A percentile compares a stretch with the other conserved stretches of the same genome.
Conservation (phyloP, 2,113 vertebrate genomes). For the Gasterosteus nipponicus region DNA sequence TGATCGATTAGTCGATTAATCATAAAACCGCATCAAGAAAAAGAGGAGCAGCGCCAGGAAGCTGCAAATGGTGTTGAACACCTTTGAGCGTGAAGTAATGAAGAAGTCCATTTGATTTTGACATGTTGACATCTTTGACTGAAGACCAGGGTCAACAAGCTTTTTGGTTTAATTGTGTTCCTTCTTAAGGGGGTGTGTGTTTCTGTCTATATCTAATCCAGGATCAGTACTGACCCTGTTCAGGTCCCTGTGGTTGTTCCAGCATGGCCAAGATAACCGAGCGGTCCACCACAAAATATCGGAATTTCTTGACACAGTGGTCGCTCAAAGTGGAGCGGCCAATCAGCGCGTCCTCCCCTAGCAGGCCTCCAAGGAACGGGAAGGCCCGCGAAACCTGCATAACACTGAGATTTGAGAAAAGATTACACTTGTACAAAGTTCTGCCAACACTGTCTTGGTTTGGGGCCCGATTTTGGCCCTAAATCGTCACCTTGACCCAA, state of each 20-base stretch:
- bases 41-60: background rate
- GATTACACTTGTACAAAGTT: background rate
- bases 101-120: background rate
- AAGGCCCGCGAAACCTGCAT: conserved; percentile 93
- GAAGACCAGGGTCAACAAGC: background rate
- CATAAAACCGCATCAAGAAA: background rate
- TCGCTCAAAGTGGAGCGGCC: conserved; percentile 85
- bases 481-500: background rate
- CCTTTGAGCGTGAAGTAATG: background rate
- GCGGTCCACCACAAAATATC: conserved; percentile 92
- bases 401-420: conserved; percentile 78
- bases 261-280: conserved; percentile 91
- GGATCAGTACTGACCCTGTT: background rate
- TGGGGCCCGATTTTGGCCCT: background rate
- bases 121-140: background rate
- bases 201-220: background rate
- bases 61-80: background rate
- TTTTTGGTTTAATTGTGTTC: background rate
- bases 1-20: background rate
- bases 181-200: background rate
- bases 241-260: conserved; percentile 82
- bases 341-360: conserved; percentile 88
- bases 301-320: conserved; percentile 83
- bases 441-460: background rate
- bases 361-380: conserved; percentile 86